Conservation (phyloP, 2,888 invertebrate species). For the Physocephala rufipes region DNA sequence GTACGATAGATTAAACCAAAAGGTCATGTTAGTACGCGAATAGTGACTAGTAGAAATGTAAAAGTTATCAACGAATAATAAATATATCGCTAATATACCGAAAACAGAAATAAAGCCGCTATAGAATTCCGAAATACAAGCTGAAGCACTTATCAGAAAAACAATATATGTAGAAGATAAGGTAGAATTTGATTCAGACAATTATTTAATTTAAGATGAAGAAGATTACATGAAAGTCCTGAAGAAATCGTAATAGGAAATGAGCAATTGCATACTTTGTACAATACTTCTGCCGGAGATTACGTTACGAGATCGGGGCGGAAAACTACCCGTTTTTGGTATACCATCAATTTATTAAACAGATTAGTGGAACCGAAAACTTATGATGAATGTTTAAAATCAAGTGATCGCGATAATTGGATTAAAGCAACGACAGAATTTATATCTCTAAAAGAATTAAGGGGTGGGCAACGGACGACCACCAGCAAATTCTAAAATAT, state of each 20-base stretch:
- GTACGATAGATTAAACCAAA: constrained; percentile 35
- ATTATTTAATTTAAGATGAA: neutral
- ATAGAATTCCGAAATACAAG: too few species aligned
- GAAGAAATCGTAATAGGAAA: neutral
- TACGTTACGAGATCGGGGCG: neutral
- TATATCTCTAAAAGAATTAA: neutral
- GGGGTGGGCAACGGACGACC: neutral
- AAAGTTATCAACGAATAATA: too few species aligned
- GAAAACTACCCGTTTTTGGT: neutral
- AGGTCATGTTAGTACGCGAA: constrained; percentile 32
- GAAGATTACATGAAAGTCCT: neutral
- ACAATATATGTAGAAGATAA: neutral
- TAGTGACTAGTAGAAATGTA: too few species aligned
- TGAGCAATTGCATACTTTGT: neutral
- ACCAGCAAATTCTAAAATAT: neutral
- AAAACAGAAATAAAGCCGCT: too few species aligned
- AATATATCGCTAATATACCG: neutral
- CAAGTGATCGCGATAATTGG: neutral
- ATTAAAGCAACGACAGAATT: constrained; percentile 6
- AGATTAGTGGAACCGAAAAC: constrained; percentile 1
- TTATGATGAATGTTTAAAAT: neutral
- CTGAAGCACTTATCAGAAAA: neutral
- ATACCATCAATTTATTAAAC: neutral
- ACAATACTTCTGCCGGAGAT: neutral
- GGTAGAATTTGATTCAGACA: neutral